A percentile compares a stretch with the other conserved stretches of the same genome.
These are phyloP conservation scores for Actinemys pallida DNA, from an alignment of 2,113 vertebrate genomes.

Conservation along the genomic window DNA sequence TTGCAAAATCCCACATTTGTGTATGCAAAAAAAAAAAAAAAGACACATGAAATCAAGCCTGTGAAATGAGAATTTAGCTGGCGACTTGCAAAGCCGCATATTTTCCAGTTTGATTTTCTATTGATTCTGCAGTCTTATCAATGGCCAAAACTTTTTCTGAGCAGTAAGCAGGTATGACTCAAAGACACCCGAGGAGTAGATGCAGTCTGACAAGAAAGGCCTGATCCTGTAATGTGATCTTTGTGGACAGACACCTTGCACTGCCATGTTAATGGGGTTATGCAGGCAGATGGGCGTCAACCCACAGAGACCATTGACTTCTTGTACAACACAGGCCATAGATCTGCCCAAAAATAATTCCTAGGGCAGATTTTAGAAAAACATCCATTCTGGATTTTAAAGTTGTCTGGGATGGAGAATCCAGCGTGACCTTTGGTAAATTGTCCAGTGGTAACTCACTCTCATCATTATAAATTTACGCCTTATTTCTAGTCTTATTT, in stretches of 20 bases:
- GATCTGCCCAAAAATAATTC: background rate
- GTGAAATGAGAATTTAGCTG: background rate
- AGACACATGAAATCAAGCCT: background rate
- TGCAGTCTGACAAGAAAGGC: background rate
- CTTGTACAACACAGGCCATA: background rate
- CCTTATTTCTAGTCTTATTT: background rate
- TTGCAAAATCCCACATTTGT: background rate
- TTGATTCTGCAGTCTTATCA: conserved; percentile 13
- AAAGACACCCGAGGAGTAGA: background rate
- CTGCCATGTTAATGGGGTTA: background rate
- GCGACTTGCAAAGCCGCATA: background rate
- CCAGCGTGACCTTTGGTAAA: background rate
- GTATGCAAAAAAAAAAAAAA: background rate
- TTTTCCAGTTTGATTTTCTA: background rate
- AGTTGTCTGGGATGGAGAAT: background rate
- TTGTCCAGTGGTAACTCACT: background rate
- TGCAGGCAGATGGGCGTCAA: background rate
- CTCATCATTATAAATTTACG: background rate
- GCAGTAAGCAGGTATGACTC: background rate
- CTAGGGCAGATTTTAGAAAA: background rate
- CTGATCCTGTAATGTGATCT: background rate
- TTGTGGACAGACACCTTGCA: background rate
- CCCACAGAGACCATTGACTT: background rate
- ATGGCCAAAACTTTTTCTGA: conserved; percentile 12
- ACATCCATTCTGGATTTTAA: background rate